Evolutionary conservation across 2,113 vertebrate genomes (phyloP).

Genomic region (Lophius piscatorius): DNA sequence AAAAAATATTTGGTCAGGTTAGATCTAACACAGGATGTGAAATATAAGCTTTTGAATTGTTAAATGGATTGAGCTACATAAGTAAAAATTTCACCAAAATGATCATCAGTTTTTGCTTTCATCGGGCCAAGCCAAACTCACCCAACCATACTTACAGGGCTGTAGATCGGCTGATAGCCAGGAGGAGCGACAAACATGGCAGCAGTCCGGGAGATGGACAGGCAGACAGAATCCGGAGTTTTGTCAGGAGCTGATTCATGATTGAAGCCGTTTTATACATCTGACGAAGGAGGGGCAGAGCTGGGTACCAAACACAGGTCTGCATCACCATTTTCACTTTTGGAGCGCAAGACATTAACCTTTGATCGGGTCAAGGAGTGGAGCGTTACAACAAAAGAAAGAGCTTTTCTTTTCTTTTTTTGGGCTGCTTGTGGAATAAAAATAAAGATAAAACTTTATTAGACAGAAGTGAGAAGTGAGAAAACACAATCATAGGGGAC

Average conservation of each 20-base stretch:
- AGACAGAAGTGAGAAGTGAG: no score
- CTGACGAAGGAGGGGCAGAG: constrained; percentile 25
- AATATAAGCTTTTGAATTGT: no score
- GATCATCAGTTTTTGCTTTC: background rate
- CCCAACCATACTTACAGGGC: constrained; percentile 81
- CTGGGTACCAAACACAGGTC: constrained; percentile 1
- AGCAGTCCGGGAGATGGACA: constrained; percentile 8
- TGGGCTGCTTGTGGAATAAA: background rate
- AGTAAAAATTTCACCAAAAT: no score
- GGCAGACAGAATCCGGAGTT: background rate
- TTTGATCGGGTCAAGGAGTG: constrained; percentile 41
- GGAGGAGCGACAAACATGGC: constrained; percentile 79
- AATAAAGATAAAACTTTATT: background rate
- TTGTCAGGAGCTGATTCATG: background rate
- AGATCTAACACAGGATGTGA: no score
- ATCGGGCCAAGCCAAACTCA: background rate
- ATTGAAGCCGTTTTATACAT: constrained; percentile 48
- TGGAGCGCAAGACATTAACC: constrained; percentile 22
- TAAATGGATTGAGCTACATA: no score
- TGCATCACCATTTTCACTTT: constrained; percentile 39
- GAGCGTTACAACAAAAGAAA: constrained; percentile 6
- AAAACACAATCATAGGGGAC: no score
- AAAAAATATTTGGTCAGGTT: no score
- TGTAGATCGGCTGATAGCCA: constrained; percentile 83
- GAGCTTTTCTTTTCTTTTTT: background rate